Percentiles rank a stretch among this genome's conserved stretches.
These are phyloP conservation scores for Alouatta palliata DNA, from an alignment of 2,113 vertebrate genomes.

Conservation along the genomic window DNA sequence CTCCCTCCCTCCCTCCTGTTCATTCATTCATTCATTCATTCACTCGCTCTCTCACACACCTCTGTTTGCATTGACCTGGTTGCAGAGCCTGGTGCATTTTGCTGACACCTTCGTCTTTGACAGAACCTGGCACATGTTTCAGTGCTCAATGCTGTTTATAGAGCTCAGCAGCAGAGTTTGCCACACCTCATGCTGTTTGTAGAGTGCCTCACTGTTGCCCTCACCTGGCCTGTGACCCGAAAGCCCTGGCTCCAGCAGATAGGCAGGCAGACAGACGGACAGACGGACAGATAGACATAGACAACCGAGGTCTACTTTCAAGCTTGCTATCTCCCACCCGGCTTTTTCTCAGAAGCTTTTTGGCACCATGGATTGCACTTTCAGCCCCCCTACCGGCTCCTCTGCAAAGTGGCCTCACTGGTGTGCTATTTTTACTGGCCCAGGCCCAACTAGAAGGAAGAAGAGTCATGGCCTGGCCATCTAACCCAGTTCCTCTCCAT, in stretches of 20 bases:
- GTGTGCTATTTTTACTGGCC: neutral
- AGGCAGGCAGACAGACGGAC: neutral
- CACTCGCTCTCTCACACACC: neutral
- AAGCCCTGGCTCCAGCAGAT: neutral
- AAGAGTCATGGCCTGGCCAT: neutral
- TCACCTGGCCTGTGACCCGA: neutral
- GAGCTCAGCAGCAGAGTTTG: neutral
- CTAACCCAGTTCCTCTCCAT: neutral
- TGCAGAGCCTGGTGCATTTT: neutral
- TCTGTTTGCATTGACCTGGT: neutral
- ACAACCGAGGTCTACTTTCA: neutral
- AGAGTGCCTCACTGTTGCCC: neutral
- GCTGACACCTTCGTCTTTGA: neutral
- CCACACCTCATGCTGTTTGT: neutral
- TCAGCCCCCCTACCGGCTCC: neutral
- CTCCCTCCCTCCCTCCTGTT: rapidly evolving
- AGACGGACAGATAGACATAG: neutral
- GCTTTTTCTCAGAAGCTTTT: neutral
- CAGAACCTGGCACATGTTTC: neutral
- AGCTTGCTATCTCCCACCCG: neutral
- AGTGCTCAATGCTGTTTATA: neutral
- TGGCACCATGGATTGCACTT: neutral
- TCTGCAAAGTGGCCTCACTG: neutral
- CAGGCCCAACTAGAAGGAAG: neutral
- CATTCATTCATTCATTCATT: neutral